These are phyloP conservation scores for Pseudorhombus dupliciocellatus DNA, from an alignment of 2,113 vertebrate genomes.

Conservation along the genomic window DNA sequence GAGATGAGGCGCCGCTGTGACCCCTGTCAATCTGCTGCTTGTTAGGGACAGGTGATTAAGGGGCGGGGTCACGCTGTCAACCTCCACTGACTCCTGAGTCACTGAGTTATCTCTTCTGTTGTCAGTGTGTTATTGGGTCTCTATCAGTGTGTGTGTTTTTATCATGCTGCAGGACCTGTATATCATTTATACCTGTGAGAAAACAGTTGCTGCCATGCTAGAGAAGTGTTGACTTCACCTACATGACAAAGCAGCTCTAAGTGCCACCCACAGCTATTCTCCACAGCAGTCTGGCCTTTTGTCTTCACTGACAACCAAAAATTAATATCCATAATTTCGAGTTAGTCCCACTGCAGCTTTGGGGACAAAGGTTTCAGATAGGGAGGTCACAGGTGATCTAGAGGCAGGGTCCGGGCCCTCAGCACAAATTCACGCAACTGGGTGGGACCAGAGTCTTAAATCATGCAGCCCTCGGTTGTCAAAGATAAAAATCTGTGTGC, in stretches of 20 bases:
- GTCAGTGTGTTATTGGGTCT: conserved; percentile 11
- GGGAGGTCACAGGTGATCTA: not conserved
- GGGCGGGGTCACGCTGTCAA: conserved; percentile 20
- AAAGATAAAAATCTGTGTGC: not conserved
- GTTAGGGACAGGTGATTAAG: conserved; percentile 42
- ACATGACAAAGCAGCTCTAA: too few species aligned
- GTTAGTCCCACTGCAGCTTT: not conserved
- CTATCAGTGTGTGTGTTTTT: not conserved
- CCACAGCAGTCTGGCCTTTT: too few species aligned
- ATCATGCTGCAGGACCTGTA: conserved; percentile 18
- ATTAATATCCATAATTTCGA: not conserved
- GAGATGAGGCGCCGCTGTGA: conserved; percentile 28
- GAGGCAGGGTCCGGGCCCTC: not conserved
- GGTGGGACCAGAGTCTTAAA: conserved; percentile 47
- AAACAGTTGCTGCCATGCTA: too few species aligned
- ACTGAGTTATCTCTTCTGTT: conserved; percentile 27
- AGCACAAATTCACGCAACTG: not conserved
- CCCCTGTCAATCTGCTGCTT: conserved; percentile 60
- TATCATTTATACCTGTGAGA: too few species aligned
- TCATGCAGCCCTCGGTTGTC: conserved; percentile 51
- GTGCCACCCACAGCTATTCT: too few species aligned
- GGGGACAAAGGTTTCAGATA: conserved; percentile 2
- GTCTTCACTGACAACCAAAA: not conserved
- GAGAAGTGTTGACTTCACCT: too few species aligned
- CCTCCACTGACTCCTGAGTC: conserved; percentile 16